A percentile compares a stretch with the other conserved stretches of the same genome.
Evolutionary conservation across 2,797 vertebrate species (phyloP).

Genomic region (Manis crassicaudata): DNA sequence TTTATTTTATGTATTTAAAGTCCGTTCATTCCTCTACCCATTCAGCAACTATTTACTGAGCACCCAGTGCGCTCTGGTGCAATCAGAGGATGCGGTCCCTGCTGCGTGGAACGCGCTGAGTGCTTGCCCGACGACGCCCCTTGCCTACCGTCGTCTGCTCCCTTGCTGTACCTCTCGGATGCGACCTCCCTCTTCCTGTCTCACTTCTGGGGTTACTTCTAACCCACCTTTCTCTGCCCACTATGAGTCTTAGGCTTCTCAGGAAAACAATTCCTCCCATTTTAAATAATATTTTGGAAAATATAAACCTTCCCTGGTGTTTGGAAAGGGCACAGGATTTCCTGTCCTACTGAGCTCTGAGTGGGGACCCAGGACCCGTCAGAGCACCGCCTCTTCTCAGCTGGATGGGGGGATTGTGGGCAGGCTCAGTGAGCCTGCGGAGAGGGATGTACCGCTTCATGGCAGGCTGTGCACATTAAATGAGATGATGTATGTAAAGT

Average conservation of each 20-base stretch:
- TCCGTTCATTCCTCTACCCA: not conserved
- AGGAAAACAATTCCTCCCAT: not conserved
- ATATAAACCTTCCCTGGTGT: not conserved
- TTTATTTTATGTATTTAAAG: constrained; percentile 7
- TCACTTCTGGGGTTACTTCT: not conserved
- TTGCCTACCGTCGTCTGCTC: fast-evolving
- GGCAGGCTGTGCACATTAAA: not conserved
- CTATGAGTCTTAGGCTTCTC: not conserved
- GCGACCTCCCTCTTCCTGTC: not conserved
- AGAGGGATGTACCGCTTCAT: not conserved
- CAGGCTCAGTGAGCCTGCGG: not conserved
- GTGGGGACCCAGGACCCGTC: not conserved
- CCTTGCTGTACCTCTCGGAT: not conserved
- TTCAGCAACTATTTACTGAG: not conserved
- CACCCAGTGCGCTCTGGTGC: too few relatives aligned
- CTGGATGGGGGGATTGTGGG: not conserved
- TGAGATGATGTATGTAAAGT: not conserved
- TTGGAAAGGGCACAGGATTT: not conserved
- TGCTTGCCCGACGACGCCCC: fast-evolving
- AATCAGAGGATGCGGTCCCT: not conserved
- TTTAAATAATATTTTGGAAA: constrained; percentile 19
- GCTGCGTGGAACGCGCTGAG: not conserved
- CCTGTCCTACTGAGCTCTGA: not conserved
- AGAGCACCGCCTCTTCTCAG: not conserved
- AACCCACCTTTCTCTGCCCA: not conserved